phyloP scores from a whole-genome alignment of 2,888 invertebrate genomes.

The Cecidostiba fungosa region DNA sequence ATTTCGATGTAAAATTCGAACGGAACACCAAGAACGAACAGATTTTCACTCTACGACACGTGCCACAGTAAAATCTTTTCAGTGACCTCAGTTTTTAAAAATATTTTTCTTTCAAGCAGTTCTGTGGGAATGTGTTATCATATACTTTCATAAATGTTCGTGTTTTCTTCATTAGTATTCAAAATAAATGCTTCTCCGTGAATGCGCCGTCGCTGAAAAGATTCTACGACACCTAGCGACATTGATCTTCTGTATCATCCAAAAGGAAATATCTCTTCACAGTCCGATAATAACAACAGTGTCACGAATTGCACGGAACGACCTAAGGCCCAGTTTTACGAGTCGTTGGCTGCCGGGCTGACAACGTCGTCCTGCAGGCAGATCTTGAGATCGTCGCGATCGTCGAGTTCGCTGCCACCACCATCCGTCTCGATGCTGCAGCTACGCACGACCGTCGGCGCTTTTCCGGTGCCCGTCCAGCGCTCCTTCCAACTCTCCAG shows the following conservation, averaged over 20 bases:
- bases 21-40: background rate
- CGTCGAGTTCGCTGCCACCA: slow-evolving; percentile 80
- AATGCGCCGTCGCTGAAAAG: slow-evolving; percentile 27
- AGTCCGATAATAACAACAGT: background rate
- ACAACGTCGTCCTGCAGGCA: slow-evolving; percentile 76
- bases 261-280: background rate
- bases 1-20: slow-evolving; percentile 7
- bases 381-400: slow-evolving; percentile 81
- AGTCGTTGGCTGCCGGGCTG: slow-evolving; percentile 50
- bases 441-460: slow-evolving; percentile 73
- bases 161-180: slow-evolving; percentile 21
- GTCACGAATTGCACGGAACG: slow-evolving; percentile 22
- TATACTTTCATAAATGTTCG: slow-evolving; percentile 31
- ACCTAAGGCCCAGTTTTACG: slow-evolving; percentile 21
- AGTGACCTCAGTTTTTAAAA: slow-evolving; percentile 35
- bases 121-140: slow-evolving; percentile 35
- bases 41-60: background rate
- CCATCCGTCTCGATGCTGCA: slow-evolving; percentile 80
- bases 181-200: slow-evolving; percentile 48
- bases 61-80: slow-evolving; percentile 22
- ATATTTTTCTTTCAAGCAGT: slow-evolving; percentile 28
- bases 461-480: slow-evolving; percentile 74
- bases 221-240: background rate
- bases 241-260: background rate
- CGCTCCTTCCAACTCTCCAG: slow-evolving; percentile 84